These are phyloP conservation scores for Holothuria leucospilota DNA, from an alignment of 53 echinoderm and acorn worm genomes.

Conservation along the genomic window DNA sequence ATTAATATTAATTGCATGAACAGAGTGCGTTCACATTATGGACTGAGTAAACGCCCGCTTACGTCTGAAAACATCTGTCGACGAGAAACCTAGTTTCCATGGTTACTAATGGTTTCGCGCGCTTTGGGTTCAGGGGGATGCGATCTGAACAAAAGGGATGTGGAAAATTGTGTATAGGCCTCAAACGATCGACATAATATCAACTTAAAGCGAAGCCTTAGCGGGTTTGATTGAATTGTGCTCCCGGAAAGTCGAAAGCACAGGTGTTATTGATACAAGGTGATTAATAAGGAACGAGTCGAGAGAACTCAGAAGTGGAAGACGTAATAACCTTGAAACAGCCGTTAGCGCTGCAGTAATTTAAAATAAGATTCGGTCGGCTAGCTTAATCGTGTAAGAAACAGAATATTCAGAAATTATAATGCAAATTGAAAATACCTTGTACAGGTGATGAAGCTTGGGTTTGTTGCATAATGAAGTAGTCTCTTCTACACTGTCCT, in stretches of 20 bases:
- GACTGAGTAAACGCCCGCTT: slow-evolving; percentile 47
- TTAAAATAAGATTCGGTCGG: too few species aligned
- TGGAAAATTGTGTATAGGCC: too few species aligned
- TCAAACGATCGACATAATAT: neutral
- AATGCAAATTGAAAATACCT: too few species aligned
- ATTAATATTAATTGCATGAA: slow-evolving; percentile 45
- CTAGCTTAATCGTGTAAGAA: too few species aligned
- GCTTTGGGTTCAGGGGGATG: slow-evolving; percentile 36
- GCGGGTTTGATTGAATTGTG: slow-evolving; percentile 29
- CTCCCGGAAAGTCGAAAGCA: slow-evolving; percentile 21
- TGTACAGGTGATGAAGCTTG: too few species aligned
- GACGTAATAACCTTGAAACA: too few species aligned
- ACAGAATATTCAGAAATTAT: too few species aligned
- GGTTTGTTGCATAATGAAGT: too few species aligned
- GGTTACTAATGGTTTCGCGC: slow-evolving; percentile 84
- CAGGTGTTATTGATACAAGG: slow-evolving; percentile 15
- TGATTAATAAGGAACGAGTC: slow-evolving; percentile 2
- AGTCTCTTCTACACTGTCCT: too few species aligned
- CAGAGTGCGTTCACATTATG: slow-evolving; percentile 45
- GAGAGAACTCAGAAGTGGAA: too few species aligned
- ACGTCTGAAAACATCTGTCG: slow-evolving; percentile 78
- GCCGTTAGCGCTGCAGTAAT: too few species aligned
- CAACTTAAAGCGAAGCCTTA: neutral
- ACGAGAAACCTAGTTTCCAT: slow-evolving; percentile 70
- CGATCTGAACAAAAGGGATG: slow-evolving; percentile 30